Base-by-base conservation (phyloP, 1,140 invertebrate genomes). In the Atta colombica region DNA sequence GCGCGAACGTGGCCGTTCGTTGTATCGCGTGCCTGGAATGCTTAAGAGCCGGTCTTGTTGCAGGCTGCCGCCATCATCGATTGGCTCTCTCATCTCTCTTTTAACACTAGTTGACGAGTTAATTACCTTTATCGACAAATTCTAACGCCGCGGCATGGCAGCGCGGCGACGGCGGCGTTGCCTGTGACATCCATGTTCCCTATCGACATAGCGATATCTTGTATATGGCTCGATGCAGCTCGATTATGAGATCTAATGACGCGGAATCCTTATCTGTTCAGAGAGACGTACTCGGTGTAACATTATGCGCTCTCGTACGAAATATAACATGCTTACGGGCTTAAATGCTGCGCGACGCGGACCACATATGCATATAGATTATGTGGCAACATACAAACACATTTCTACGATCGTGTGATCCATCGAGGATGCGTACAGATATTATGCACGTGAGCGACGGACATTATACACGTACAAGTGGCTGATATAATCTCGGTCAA, bases 401-500 rank as follows among this genome's bases (percentile, higher is more conserved):
- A 66, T 31, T 55, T 74, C 74, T 58, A 6, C 28, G 60, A 78
- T 61, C 55, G 65, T 87, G 71, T 60, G 91, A 18, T 25, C 31
- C 61, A 35, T 63, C 51, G n/a, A 71, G 85, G 69, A 61, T 31
- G 82, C 72, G 75, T 72, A 71, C 66, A 18, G 25, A 18, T 58
- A 74, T 74, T 74, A 55, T 72, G 35, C 65, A 14, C 87, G 69
- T 71, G 78, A 65, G 84, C 80, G 74, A 16, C 49, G 61, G 71
- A 53, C 88, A 93, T 93, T 90, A 93, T 85, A 80, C 88, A 77
- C 87, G 89, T 86, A 91, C 91, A 88, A 92, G 89, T 89, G 89
- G 77, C 86, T 74, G 89, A 93, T 93, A 88, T 91, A 88, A 93
- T 93, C 92, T 91, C 90, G 90, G 71, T 87, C 91, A 92, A 91